A percentile compares a stretch with the other conserved stretches of the same genome.
phyloP scores from a whole-genome alignment of 2,888 invertebrate genomes.

The Lingula anatina region DNA sequence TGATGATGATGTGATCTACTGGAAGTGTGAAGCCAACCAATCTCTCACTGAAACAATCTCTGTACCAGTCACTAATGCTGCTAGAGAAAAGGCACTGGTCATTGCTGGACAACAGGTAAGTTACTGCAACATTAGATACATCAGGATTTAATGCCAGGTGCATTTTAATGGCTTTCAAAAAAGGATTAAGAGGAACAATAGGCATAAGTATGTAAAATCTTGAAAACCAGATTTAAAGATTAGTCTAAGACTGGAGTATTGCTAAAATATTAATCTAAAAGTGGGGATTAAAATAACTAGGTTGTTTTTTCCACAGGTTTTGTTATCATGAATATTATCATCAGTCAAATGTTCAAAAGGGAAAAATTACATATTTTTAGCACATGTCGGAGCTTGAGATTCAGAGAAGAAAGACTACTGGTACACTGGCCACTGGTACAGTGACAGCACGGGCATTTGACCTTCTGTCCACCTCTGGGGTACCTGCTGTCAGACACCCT shows the following conservation, averaged over 20 bases:
- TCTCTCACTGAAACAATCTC: constrained; percentile 35
- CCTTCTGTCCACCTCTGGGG: constrained; percentile 28
- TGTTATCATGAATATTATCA: no score
- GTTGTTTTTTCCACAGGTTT: no score
- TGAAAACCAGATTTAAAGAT: neutral
- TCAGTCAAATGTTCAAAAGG: no score
- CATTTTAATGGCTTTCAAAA: neutral
- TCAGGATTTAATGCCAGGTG: neutral
- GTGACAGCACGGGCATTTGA: constrained; percentile 36
- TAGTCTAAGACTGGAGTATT: neutral
- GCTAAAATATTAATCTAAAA: no score
- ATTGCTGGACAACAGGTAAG: constrained; percentile 43
- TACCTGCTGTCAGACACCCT: constrained; percentile 20
- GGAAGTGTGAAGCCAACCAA: constrained; percentile 46
- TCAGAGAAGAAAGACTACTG: constrained; percentile 41
- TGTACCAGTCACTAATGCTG: constrained; percentile 40
- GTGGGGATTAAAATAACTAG: no score
- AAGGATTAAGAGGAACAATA: no score
- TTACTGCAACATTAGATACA: neutral
- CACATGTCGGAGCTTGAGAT: constrained; percentile 45
- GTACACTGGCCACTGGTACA: constrained; percentile 38
- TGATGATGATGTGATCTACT: constrained; percentile 42
- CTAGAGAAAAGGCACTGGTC: constrained; percentile 40
- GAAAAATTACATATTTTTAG: no score
- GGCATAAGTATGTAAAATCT: neutral